Base-by-base conservation (phyloP, 2,113 vertebrate genomes). In the Corythaixoides concolor region DNA sequence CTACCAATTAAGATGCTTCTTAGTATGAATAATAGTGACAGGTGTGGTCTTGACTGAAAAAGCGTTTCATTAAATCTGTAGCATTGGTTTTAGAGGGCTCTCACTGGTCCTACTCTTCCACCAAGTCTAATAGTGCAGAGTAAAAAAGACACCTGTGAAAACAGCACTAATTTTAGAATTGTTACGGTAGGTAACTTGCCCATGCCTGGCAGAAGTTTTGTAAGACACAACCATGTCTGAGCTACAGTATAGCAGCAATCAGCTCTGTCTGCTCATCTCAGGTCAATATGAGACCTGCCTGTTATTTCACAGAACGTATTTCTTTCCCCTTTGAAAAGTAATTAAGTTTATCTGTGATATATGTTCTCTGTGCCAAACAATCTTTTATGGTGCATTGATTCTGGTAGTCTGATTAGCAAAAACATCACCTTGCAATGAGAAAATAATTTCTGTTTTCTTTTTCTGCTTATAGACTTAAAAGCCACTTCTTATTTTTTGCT, bases 391-490 rank as follows among this genome's bases (percentile, higher is more conserved):
- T 69, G 26, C 64, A 76, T 67, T 94, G 68, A 58, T 53, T 81
- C 67, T 63, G 28, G 56, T 73, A 80, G 33, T 62, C 63, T 76
- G 88, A 88, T 96, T 92, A 92, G 50, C 6, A 11, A 69, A 91
- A 95, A 28, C 50, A 68, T 87, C 74, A 79, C 13, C 64, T 85
- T 83, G 28, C 60, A 83, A 23, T 85, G 63, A 78, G 33, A 82
- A 85, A 92, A 91, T 80, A 52, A 72, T 88, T 95, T 72, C 63
- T 89, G 41, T 55, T 92, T 90, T 90, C 32, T 85, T 10, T 74
- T 90, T 90, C 58, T 15, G 8, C 28, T 56, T 93, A 56, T 32
- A 55, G 43, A 75, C 59, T 45, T 81, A 69, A 89, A 24, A 93
- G 26, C 37, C n/a, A 41, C 58, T 79, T 96, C 78, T 86, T 89